Base-by-base conservation (phyloP, 2,888 invertebrate genomes). In the Hypena proboscidalis region DNA sequence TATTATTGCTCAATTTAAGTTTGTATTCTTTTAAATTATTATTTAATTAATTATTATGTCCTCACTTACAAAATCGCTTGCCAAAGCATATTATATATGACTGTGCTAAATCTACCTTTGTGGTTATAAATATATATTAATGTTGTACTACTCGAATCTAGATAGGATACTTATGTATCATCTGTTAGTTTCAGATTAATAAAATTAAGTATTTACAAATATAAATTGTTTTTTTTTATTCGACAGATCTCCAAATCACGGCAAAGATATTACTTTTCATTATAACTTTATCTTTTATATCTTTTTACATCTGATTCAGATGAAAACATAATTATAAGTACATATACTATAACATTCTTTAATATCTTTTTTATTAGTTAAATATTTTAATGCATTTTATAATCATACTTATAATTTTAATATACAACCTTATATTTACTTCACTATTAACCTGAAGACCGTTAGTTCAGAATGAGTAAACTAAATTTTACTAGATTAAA, bases 101-200 rank as follows among this genome's bases (percentile, higher is more conserved):
- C 61, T 56, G 64, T 79, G 88, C 89, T 90, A 85, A 88, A 88
- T 89, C 85, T 49, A 85, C 83, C 70, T 87, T 90, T 90, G 90
- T 78, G 69, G 52, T 31, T 81, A 88, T 89, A 89, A 88, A 89
- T 90, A 83, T 70, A 86, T 87, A 85, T 86, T 76, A 71, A 71
- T 80, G 71, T 77, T 51, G 56, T 79, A 79, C 79, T 85, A 83
- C 79, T 89, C 83, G 85, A 85, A 86, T 85, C 80, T 89, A 85
- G 90, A 90, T 90, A 87, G 90, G 90, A 77, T 84, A 88, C 87
- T 86, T 87, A 85, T 86, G 85, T 84, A 87, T 88, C 87, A 85
- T 87, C 85, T 88, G 90, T 90, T 89, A 90, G 90, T 87, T 90
- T 86, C 87, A 82, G 85, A 90, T 88, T 90, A 89, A 90, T 90